Percentiles rank a stretch among this genome's conserved stretches.
phyloP scores from a whole-genome alignment of 2,797 vertebrate species.

The Glyptemys insculpta region DNA sequence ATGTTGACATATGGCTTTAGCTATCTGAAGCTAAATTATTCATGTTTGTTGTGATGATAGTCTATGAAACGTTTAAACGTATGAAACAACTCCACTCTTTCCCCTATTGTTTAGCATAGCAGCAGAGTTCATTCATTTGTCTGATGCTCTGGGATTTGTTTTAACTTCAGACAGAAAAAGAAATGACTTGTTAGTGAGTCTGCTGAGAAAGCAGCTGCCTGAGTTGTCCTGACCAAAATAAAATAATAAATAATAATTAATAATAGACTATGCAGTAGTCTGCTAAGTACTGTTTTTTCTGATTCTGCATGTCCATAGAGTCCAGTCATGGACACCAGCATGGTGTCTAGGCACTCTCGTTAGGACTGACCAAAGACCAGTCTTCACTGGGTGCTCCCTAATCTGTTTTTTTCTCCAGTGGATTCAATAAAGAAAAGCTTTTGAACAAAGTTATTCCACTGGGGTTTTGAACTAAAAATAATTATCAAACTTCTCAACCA shows the following conservation, averaged over 20 bases:
- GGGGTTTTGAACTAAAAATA: no score
- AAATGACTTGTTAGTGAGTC: not conserved
- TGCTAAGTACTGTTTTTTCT: not conserved
- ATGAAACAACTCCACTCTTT: slow-evolving; percentile 24
- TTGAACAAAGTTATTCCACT: not conserved
- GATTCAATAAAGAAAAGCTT: not conserved
- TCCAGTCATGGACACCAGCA: not conserved
- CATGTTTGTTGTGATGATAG: not conserved
- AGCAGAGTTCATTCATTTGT: slow-evolving; percentile 21
- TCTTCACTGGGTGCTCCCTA: accelerated
- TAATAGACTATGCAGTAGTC: not conserved
- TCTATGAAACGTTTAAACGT: not conserved
- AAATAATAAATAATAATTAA: accelerated
- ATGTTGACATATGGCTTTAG: not conserved
- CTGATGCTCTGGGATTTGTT: not conserved
- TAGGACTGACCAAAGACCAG: not conserved
- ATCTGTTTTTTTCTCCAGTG: not conserved
- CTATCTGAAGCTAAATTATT: not conserved
- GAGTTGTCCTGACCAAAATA: not conserved
- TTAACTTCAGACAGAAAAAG: not conserved
- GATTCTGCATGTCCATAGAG: not conserved
- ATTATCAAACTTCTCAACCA: no score
- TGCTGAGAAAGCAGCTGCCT: not conserved
- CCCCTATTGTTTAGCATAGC: not conserved
- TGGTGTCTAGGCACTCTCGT: accelerated